Evolutionary conservation across 2,797 vertebrate species (phyloP).

Genomic region (Crypturellus tataupa): DNA sequence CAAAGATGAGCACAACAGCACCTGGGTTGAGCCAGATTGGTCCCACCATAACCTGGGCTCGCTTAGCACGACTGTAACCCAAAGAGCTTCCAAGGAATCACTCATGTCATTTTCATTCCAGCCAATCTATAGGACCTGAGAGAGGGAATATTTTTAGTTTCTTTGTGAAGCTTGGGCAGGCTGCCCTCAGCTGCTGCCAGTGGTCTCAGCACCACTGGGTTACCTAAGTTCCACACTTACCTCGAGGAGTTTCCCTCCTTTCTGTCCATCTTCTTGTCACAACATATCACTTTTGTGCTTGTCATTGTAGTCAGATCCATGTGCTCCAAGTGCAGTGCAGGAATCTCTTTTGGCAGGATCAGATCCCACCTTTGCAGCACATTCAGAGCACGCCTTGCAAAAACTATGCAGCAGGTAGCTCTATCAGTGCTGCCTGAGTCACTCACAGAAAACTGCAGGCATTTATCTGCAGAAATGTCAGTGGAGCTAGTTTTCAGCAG

Average conservation of each 20-base stretch:
- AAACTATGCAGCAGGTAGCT: not conserved
- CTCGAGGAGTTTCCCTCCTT: rapidly evolving
- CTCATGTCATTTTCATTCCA: not conserved
- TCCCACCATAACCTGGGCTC: not conserved
- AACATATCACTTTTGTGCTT: rapidly evolving
- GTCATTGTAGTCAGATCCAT: rapidly evolving
- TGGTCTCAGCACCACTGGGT: rapidly evolving
- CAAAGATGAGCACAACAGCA: not conserved
- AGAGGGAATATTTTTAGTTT: not conserved
- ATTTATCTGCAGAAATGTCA: not conserved
- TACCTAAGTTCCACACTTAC: not conserved
- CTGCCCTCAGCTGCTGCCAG: not conserved
- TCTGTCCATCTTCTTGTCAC: not conserved
- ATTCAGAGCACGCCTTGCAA: not conserved
- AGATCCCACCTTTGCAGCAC: not conserved
- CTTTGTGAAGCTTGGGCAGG: not conserved
- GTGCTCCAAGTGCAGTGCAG: not conserved
- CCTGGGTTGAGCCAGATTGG: not conserved
- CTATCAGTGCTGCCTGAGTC: not conserved
- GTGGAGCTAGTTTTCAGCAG: not conserved
- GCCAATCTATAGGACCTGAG: not conserved
- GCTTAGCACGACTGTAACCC: rapidly evolving
- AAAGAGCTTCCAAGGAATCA: not conserved
- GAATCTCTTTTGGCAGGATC: not conserved
- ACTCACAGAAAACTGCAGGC: not conserved